Percentiles rank a stretch among this genome's conserved stretches.
Evolutionary conservation across 2,113 vertebrate genomes (phyloP).

Genomic region (Chionomys nivalis): DNA sequence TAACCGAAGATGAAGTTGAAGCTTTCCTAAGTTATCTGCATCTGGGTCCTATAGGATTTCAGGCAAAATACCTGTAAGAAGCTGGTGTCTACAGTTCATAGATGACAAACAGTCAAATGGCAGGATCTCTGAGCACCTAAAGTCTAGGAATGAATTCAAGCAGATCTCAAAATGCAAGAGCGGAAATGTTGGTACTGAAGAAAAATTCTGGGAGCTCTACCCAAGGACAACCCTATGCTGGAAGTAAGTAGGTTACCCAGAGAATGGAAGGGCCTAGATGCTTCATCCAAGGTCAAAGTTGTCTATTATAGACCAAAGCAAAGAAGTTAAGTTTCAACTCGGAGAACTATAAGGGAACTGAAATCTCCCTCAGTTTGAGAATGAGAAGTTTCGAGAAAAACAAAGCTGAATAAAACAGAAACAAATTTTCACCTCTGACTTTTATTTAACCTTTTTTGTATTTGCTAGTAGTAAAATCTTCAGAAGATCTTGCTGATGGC

Average conservation of each 20-base stretch:
- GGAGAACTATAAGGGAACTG: not conserved
- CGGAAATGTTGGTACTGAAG: not conserved
- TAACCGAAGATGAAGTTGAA: not conserved
- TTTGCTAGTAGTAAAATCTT: constrained; percentile 26
- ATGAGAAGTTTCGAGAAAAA: constrained; percentile 29
- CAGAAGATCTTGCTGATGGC: constrained; percentile 40
- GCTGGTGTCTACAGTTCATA: not conserved
- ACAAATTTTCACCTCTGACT: constrained; percentile 47
- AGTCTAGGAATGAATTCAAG: not conserved
- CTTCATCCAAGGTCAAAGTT: not conserved
- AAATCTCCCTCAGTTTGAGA: not conserved
- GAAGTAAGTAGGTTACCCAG: not conserved
- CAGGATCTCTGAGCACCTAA: not conserved
- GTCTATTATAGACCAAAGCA: not conserved
- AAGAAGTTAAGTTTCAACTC: not conserved
- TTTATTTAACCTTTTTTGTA: constrained; percentile 60
- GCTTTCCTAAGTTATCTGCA: not conserved
- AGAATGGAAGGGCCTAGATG: not conserved
- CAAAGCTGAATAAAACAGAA: constrained; percentile 36
- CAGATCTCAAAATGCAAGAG: not conserved
- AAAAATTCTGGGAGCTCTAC: not conserved
- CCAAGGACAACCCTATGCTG: no score
- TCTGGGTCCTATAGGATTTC: not conserved
- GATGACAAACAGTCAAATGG: not conserved
- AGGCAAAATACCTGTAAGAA: not conserved